Conservation (phyloP, 2,888 invertebrate genomes). For the Tachina fera region DNA sequence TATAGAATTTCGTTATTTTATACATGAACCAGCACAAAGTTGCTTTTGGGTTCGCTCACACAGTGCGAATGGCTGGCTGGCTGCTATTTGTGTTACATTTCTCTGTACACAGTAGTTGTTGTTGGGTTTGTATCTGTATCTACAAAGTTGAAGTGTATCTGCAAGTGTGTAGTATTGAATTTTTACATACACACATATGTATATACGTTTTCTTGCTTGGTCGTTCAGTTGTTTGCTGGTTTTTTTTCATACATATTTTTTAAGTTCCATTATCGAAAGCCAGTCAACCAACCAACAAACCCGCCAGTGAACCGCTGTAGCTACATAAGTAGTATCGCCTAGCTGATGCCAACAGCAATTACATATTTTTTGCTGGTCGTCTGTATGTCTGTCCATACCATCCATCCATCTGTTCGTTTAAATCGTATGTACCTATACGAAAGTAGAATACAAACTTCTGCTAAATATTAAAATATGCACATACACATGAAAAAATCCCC, state of each 20-base stretch:
- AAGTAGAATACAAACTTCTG: slow-evolving; percentile 20
- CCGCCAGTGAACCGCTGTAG: slow-evolving; percentile 49
- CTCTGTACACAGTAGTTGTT: slow-evolving; percentile 1
- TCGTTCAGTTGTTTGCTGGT: slow-evolving; percentile 46
- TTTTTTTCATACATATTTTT: neutral
- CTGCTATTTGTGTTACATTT: neutral
- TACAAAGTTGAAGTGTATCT: slow-evolving; percentile 16
- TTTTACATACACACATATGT: neutral
- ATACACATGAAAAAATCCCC: slow-evolving; percentile 44
- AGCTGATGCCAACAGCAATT: slow-evolving; percentile 53
- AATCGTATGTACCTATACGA: neutral
- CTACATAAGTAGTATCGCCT: neutral
- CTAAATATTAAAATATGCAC: neutral
- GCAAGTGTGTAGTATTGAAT: slow-evolving; percentile 19
- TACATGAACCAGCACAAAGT: slow-evolving; percentile 62
- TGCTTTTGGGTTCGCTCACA: slow-evolving; percentile 54
- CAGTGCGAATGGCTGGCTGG: slow-evolving; percentile 41
- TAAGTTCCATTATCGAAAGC: slow-evolving; percentile 52
- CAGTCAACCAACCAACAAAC: slow-evolving; percentile 57
- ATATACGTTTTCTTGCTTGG: neutral
- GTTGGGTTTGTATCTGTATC: neutral
- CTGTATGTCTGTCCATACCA: slow-evolving; percentile 18
- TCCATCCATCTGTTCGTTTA: slow-evolving; percentile 58
- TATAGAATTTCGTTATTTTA: slow-evolving; percentile 55
- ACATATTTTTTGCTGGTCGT: slow-evolving; percentile 6